A percentile compares a stretch with the other conserved stretches of the same genome.
Evolutionary conservation across 2,113 vertebrate species (phyloP).

Genomic region (Cyprinodon variegatus): DNA sequence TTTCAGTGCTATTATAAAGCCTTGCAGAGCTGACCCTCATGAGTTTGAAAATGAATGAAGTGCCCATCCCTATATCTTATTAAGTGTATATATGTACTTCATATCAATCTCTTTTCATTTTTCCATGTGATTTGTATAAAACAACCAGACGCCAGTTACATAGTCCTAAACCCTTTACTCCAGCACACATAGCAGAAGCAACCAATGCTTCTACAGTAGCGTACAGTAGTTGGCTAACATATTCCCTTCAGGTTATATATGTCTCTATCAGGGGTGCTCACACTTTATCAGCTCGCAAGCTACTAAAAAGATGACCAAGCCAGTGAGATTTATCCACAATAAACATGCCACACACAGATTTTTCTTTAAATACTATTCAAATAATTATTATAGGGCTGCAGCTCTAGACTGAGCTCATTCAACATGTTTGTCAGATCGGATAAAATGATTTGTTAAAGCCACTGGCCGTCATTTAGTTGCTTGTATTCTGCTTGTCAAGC

Average conservation of each 20-base stretch:
- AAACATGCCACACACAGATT: too few species aligned
- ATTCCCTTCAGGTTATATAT: not conserved
- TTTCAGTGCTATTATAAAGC: slow-evolving; percentile 19
- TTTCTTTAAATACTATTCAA: too few species aligned
- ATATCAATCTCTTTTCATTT: not conserved
- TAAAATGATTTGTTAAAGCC: too few species aligned
- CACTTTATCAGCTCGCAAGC: too few species aligned
- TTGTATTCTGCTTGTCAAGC: too few species aligned
- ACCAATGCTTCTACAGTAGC: not conserved
- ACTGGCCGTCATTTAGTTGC: too few species aligned
- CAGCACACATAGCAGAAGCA: not conserved
- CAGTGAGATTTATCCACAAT: too few species aligned
- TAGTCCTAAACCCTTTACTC: not conserved
- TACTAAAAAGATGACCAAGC: too few species aligned
- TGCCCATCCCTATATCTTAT: slow-evolving; percentile 2
- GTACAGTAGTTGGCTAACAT: not conserved
- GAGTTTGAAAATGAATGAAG: slow-evolving; percentile 12
- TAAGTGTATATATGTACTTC: not conserved
- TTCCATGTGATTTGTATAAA: not conserved
- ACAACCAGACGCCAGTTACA: not conserved
- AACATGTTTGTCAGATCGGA: too few species aligned
- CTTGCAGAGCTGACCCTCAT: slow-evolving; percentile 7
- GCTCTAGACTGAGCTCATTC: too few species aligned
- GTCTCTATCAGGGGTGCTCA: too few species aligned
- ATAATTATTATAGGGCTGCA: too few species aligned